Evolutionary conservation across 2,113 vertebrate genomes (phyloP), one percentile per base, ranked within the genome.

Genomic region (Dasyornis broadbenti): DNA sequence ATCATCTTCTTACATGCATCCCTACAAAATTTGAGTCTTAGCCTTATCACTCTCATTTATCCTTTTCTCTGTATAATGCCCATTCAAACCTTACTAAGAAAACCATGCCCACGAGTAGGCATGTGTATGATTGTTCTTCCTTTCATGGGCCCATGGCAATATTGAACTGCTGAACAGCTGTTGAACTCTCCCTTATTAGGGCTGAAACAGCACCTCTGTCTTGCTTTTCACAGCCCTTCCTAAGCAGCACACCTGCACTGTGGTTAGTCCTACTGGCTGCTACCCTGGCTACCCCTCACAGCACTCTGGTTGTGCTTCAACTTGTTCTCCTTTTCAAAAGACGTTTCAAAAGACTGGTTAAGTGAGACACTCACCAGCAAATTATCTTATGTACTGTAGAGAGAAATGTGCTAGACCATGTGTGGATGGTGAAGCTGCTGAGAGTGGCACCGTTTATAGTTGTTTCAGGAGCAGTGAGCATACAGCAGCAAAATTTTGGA

Each of bases 61-160:
- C 13, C 8, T 7, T 20, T 71, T 86, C 15, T 68, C 37, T 87
- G 8, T 30, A 3, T 37, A 78, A 24, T 31, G 26, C 22, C 31
- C 2, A 1, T 64, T 82, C 13, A 65, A 47, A 57, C 37, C 44
- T 64, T 71, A 23, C 42, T 61, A 45, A 90, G 59, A 10, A 79
- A 89, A 11, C 26, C 2, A 2, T 1, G 2, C n/a, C 66, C 8
- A 1, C 13, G 14, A 31, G 28, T 30, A 65, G 37, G n/a, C 10
- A 21, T 4, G 0, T 2, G 0, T 47, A 3, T 0, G 3, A 33
- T 24, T 5, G 1, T 33, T 76, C 73, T 80, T 85, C 31, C 11
- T 76, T 76, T 64, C n/a, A 2, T 33, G 56, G 52, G 16, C 42
- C 33, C 2, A 0, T 15, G 42, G 11, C 2, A 4, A 33, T 44